Conservation (phyloP, 1,140 invertebrate genomes). For the Notospermus geniculatus region DNA sequence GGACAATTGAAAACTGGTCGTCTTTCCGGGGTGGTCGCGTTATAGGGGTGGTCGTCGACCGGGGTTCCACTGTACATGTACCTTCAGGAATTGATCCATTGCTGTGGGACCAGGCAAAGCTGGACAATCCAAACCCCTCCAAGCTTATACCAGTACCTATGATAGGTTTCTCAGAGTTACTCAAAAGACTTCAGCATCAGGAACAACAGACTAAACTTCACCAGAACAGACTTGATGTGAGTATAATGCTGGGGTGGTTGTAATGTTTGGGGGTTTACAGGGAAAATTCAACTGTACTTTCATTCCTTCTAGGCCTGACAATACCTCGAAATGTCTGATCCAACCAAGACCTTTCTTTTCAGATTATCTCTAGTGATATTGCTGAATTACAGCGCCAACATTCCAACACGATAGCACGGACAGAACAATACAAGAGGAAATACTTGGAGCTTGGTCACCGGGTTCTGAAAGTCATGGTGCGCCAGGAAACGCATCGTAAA, state of each 20-base stretch:
- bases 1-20: no score
- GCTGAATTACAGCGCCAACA: constrained; percentile 71
- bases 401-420: constrained; percentile 67
- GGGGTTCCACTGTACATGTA: no score
- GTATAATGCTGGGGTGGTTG: no score
- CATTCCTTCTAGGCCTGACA: no score
- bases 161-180: constrained; percentile 83
- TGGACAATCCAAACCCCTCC: constrained; percentile 87
- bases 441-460: constrained; percentile 74
- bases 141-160: constrained; percentile 89
- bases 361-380: constrained; percentile 71
- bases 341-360: not conserved
- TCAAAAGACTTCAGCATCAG: constrained; percentile 67
- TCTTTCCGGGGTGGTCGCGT: no score
- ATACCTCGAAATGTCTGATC: no score
- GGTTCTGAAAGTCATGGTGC: constrained; percentile 76
- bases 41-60: no score
- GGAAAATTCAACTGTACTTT: no score
- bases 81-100: constrained; percentile 59
- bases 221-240: constrained; percentile 49
- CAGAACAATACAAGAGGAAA: constrained; percentile 73
- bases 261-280: no score
- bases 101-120: constrained; percentile 74
- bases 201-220: constrained; percentile 50
- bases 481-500: constrained; percentile 82